Conservation (phyloP, 1,140 invertebrate species). For the Orchesella cincta region DNA sequence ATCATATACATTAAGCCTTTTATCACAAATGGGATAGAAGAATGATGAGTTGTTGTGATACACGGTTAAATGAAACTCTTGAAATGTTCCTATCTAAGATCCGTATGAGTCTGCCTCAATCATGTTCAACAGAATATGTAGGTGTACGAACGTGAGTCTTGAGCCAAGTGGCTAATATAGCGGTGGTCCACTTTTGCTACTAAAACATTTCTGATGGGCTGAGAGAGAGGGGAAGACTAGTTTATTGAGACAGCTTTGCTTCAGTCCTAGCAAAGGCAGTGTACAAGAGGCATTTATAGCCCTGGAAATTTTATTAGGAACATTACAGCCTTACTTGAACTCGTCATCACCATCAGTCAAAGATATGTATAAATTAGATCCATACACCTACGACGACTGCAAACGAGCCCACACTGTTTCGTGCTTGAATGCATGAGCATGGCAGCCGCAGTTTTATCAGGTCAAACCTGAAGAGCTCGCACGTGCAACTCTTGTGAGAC, state of each 20-base stretch:
- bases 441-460: constrained; percentile 27
- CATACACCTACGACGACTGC: not conserved
- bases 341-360: not conserved
- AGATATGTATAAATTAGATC: not conserved
- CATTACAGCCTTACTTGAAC: too few species aligned
- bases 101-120: too few species aligned
- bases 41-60: too few species aligned
- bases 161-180: constrained; percentile 10
- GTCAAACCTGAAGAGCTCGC: constrained; percentile 42
- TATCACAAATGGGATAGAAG: too few species aligned
- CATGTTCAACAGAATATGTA: not conserved
- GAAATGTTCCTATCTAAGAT: too few species aligned
- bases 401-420: not conserved
- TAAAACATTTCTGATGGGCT: too few species aligned
- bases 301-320: not conserved
- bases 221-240: not conserved
- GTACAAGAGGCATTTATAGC: not conserved
- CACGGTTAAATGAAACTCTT: too few species aligned
- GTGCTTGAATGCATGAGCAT: not conserved
- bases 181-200: constrained; percentile 19
- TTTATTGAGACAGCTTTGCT: not conserved
- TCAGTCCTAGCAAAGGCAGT: not conserved
- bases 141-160: constrained; percentile 14
- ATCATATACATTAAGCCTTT: too few species aligned
- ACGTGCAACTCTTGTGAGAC: constrained; percentile 33